Evolutionary conservation across 2,797 vertebrate species (phyloP), one percentile per base, ranked within the genome.

Genomic region (Rhinophrynus dorsalis): DNA sequence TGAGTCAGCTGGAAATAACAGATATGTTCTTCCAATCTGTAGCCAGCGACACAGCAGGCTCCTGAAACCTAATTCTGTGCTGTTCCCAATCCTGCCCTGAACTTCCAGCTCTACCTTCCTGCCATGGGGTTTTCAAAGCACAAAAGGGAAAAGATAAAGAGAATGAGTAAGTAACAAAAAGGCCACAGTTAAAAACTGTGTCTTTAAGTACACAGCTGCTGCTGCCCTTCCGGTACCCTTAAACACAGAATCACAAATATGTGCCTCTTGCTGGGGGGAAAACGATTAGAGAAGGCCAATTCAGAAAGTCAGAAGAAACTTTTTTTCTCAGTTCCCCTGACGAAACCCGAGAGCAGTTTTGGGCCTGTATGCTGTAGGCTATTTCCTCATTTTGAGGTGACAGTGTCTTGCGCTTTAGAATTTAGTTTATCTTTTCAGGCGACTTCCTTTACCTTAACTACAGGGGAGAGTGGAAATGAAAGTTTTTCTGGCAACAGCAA

Each of bases 291-390:
- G 87, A 89, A 93, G 93, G 90, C 92, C 90, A 93, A 74, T 75
- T 78, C 89, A 57, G 23, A 84, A 84, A 92, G 87, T 82, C 89
- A 90, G 91, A 92, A 90, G 84, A 90, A 52, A 38, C 32, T 7
- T 90, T 93, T 90, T 87, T 81, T 89, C 88, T 86, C 82, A 84
- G 81, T 86, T 93, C 92, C 80, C 80, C 67, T 75, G 93, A 92
- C 90, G 88, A 91, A 91, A 90, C 91, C 87, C 90, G 92, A 91
- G 95, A 94, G 92, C 90, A 89, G 84, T 89, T 89, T 82, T 78
- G 71, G 80, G 26, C 82, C 88, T 90, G 84, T 85, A 80, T 84
- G 73, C 81, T 75, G 66, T 76, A 78, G 78, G 75, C 83, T 85
- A 80, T 88, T 88, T 86, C 86, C 86, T 92, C 83, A 75, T 87